Conservation (phyloP, 2,888 invertebrate species). For the Chromoteleia sp. region DNA sequence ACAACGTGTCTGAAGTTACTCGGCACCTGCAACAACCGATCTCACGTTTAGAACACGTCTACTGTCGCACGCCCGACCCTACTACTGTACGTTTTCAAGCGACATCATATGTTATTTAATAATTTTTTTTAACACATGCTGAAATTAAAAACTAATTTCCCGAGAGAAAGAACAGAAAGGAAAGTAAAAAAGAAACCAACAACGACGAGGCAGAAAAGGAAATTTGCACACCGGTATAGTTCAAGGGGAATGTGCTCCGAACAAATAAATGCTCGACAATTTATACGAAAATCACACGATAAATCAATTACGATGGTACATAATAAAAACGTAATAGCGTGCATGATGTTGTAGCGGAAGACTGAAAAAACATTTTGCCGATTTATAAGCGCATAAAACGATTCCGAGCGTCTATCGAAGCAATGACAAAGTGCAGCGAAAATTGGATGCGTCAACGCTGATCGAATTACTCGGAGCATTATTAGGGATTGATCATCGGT, state of each 20-base stretch:
- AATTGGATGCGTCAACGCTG: background rate
- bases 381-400: too few species aligned
- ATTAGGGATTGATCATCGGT: too few species aligned
- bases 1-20: conserved; percentile 98
- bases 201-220: background rate
- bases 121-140: too few species aligned
- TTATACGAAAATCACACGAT: conserved; percentile 22
- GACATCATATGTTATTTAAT: too few species aligned
- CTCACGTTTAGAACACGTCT: background rate
- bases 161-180: too few species aligned
- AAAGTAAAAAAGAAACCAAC: background rate
- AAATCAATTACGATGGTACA: conserved; percentile 23
- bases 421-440: too few species aligned
- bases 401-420: too few species aligned
- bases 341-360: background rate
- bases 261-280: conserved; percentile 21
- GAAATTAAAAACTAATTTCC: too few species aligned
- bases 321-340: conserved; percentile 22
- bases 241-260: too few species aligned
- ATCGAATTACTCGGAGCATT: conserved; percentile 1
- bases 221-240: too few species aligned
- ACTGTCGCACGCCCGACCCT: too few species aligned
- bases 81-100: too few species aligned
- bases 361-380: background rate
- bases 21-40: conserved; percentile 91